Conservation (phyloP, 2,888 invertebrate genomes). For the Cantharis lateralis region DNA sequence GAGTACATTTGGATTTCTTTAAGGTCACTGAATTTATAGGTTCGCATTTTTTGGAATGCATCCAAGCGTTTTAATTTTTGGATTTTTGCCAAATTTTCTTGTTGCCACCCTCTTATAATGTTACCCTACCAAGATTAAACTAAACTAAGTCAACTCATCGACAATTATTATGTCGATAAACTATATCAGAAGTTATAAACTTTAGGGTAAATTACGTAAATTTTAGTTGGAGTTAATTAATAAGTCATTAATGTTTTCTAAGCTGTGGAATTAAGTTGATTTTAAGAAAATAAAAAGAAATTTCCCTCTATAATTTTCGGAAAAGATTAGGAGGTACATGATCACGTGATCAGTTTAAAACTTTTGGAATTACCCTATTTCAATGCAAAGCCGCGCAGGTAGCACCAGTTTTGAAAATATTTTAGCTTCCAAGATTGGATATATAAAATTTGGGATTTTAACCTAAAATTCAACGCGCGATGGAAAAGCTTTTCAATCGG, state of each 20-base stretch:
- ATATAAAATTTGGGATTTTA: neutral
- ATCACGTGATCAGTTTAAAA: neutral
- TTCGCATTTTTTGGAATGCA: neutral
- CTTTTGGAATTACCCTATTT: neutral
- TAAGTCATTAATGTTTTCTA: too few species aligned
- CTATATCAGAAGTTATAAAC: neutral
- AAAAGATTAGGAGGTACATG: too few species aligned
- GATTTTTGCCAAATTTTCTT: neutral
- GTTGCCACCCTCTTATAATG: neutral
- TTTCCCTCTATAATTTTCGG: too few species aligned
- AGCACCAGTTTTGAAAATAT: neutral
- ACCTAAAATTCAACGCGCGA: too few species aligned
- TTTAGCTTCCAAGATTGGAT: neutral
- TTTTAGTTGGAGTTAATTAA: neutral
- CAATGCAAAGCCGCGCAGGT: neutral
- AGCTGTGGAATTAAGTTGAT: too few species aligned
- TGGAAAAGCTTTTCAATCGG: too few species aligned
- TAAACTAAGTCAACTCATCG: neutral
- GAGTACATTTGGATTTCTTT: neutral
- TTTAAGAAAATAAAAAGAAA: too few species aligned
- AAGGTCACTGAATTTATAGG: neutral
- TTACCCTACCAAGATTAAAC: neutral
- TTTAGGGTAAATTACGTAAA: neutral
- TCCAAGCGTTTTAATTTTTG: neutral
- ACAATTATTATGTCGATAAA: neutral